These are phyloP conservation scores for Epiperipatus broadwayi DNA, from an alignment of 2,888 invertebrate species.

Conservation along the genomic window DNA sequence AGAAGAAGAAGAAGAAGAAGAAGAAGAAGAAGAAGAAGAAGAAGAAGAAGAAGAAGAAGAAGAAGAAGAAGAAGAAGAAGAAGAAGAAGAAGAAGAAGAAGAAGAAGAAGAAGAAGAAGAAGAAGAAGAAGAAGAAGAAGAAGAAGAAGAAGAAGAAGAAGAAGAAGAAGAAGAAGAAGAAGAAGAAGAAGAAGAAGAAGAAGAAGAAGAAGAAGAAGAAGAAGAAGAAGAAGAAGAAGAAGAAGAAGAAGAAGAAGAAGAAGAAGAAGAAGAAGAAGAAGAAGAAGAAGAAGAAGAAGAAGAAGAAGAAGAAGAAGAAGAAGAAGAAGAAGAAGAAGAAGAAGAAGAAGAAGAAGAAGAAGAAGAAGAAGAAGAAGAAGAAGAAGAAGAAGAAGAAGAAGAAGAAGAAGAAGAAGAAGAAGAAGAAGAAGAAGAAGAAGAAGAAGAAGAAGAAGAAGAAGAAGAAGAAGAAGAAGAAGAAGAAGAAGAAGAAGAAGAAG, in stretches of 20 bases:
- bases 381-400: conserved; percentile 1
- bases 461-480: conserved; percentile 3
- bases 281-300: conserved; percentile 3
- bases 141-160: conserved; percentile 1
- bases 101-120: conserved; percentile 3
- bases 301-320: conserved; percentile 5
- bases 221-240: conserved; percentile 3
- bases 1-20: conserved; percentile 5
- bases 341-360: conserved; percentile 3
- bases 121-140: conserved; percentile 5
- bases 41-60: conserved; percentile 3
- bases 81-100: conserved; percentile 1
- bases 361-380: conserved; percentile 5
- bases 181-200: conserved; percentile 5
- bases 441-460: conserved; percentile 1
- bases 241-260: conserved; percentile 5
- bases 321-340: conserved; percentile 1
- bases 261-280: conserved; percentile 1
- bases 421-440: conserved; percentile 5
- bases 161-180: conserved; percentile 3
- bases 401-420: conserved; percentile 3
- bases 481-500: conserved; percentile 5
- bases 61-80: conserved; percentile 5
- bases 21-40: conserved; percentile 1
- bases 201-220: conserved; percentile 1